Evolutionary conservation across 2,797 vertebrate genomes (phyloP).

Genomic region (Jordanella pulchra): DNA sequence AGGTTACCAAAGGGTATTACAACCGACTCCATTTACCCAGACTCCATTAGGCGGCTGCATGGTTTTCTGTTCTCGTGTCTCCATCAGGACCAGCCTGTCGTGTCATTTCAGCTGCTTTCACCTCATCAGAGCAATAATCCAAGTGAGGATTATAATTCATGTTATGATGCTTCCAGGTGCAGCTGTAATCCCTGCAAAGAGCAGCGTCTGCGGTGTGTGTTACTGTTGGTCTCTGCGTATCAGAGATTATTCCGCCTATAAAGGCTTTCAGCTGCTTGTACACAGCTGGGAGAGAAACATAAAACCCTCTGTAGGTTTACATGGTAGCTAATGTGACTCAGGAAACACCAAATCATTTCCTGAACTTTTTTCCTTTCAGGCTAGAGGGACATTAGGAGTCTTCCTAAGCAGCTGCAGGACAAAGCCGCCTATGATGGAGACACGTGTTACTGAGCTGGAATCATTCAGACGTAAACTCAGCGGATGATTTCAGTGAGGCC

Average conservation of each 20-base stretch:
- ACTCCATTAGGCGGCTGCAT: conserved; percentile 32
- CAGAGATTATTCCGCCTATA: conserved; percentile 28
- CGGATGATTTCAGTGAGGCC: no score
- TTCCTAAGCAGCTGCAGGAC: neutral
- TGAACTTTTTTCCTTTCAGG: no score
- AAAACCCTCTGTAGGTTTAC: neutral
- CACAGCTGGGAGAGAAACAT: neutral
- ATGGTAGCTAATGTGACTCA: neutral
- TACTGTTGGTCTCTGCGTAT: conserved; percentile 33
- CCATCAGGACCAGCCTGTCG: conserved; percentile 2
- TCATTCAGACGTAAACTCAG: no score
- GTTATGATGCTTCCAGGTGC: conserved; percentile 36
- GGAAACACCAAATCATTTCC: neutral
- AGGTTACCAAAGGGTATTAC: conserved; percentile 21
- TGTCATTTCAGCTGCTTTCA: conserved; percentile 10
- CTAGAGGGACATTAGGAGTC: no score
- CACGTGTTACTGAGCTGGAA: neutral
- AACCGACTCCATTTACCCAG: conserved; percentile 11
- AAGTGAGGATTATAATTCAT: conserved; percentile 29
- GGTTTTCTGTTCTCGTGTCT: neutral
- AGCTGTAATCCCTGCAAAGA: conserved; percentile 39
- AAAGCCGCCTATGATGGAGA: neutral
- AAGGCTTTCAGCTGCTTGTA: conserved; percentile 1
- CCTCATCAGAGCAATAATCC: conserved; percentile 36
- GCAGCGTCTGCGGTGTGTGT: conserved; percentile 14